These are phyloP conservation scores for Onchidella celtica DNA, from an alignment of 2,888 invertebrate species.

Conservation along the genomic window DNA sequence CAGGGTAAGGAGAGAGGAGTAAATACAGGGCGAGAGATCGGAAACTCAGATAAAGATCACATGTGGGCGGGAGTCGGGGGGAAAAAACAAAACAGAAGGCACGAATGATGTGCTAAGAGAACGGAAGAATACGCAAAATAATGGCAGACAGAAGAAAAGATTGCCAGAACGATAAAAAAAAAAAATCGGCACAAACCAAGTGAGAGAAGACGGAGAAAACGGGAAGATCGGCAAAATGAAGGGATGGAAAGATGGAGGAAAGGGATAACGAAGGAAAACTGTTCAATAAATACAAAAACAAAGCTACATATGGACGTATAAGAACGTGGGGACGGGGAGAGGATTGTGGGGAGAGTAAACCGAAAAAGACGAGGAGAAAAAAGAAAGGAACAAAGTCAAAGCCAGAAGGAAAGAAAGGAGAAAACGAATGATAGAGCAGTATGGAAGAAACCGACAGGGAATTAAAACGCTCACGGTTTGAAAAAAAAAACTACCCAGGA, in stretches of 20 bases:
- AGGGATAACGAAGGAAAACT: conserved; percentile 16
- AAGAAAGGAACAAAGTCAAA: not conserved
- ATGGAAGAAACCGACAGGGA: not conserved
- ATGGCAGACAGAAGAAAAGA: not conserved
- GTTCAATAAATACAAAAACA: conserved; percentile 4
- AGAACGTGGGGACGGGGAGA: not conserved
- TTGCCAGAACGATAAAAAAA: too few relatives aligned
- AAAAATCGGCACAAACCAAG: not conserved
- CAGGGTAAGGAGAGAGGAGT: not conserved
- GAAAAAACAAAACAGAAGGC: not conserved
- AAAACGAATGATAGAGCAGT: not conserved
- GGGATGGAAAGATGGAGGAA: not conserved
- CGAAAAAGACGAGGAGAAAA: not conserved
- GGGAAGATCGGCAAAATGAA: conserved; percentile 1
- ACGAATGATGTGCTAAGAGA: not conserved
- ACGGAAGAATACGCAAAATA: not conserved
- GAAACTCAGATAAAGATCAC: not conserved
- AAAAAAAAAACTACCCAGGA: too few relatives aligned
- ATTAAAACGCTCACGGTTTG: too few relatives aligned
- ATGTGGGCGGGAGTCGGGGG: not conserved
- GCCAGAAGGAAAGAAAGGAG: not conserved
- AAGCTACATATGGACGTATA: not conserved
- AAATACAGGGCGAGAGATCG: not conserved
- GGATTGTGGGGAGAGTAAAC: not conserved
- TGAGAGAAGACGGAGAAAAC: not conserved